Percentiles rank a stretch among this genome's conserved stretches.
Conservation (phyloP, 2,888 invertebrate genomes). For the Yponomeuta evonymella region DNA sequence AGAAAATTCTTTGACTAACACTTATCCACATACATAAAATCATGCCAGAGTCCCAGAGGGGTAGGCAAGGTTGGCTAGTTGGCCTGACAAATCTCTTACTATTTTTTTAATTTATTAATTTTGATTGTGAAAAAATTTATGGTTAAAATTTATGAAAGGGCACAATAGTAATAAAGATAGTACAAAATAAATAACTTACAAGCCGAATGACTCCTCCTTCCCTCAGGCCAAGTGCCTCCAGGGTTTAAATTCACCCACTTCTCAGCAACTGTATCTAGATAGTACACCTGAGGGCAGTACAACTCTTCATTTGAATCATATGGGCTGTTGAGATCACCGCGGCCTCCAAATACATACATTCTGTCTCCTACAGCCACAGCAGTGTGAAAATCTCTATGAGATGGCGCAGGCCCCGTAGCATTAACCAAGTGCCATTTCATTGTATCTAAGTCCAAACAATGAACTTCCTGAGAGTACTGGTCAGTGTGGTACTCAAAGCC, state of each 20-base stretch:
- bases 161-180: no score
- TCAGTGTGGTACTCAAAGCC: conserved; percentile 92
- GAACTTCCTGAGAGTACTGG: conserved; percentile 87
- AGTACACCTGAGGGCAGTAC: conserved; percentile 86
- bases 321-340: conserved; percentile 81
- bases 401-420: conserved; percentile 79
- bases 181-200: conserved; percentile 75
- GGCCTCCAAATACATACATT: conserved; percentile 94
- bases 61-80: no score
- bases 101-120: no score
- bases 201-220: conserved; percentile 93
- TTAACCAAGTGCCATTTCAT: conserved; percentile 82
- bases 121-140: no score
- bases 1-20: no score
- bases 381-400: conserved; percentile 92
- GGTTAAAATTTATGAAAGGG: no score
- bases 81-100: no score
- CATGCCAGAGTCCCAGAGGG: no score
- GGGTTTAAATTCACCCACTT: conserved; percentile 80
- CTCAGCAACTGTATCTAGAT: conserved; percentile 82
- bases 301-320: conserved; percentile 79
- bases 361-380: conserved; percentile 84
- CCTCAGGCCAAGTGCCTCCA: conserved; percentile 82
- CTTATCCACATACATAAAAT: no score
- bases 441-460: conserved; percentile 82